These are phyloP conservation scores for Erannis defoliaria DNA, from an alignment of 2,888 invertebrate species.

Conservation along the genomic window DNA sequence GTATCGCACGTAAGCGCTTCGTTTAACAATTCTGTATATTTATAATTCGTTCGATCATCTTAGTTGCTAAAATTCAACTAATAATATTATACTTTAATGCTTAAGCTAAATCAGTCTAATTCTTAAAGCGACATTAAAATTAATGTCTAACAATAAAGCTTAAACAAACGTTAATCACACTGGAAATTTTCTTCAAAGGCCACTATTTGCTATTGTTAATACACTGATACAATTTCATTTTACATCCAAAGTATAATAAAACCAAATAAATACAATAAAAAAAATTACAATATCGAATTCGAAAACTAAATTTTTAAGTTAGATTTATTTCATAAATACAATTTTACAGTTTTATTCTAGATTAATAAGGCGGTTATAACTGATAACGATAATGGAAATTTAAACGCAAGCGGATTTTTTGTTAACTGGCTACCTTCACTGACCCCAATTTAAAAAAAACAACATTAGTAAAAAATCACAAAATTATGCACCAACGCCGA, in stretches of 20 bases:
- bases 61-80: constrained; percentile 77
- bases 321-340: constrained; percentile 39
- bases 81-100: constrained; percentile 82
- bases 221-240: constrained; percentile 54
- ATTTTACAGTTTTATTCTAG: constrained; percentile 55
- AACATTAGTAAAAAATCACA: constrained; percentile 75
- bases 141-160: constrained; percentile 83
- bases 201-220: constrained; percentile 63
- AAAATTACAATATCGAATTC: constrained; percentile 46
- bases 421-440: constrained; percentile 37
- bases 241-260: constrained; percentile 38
- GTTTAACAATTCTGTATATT: constrained; percentile 38
- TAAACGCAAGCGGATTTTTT: constrained; percentile 20
- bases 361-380: constrained; percentile 65
- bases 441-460: constrained; percentile 49
- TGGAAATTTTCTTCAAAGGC: constrained; percentile 81
- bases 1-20: constrained; percentile 30
- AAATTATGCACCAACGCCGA: constrained; percentile 76
- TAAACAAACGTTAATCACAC: constrained; percentile 79
- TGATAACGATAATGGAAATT: constrained; percentile 19
- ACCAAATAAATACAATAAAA: constrained; percentile 30
- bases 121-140: constrained; percentile 82
- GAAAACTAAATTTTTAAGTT: constrained; percentile 42
- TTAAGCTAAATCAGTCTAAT: constrained; percentile 87
- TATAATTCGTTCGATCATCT: constrained; percentile 70